These are phyloP conservation scores for Centrocercus urophasianus DNA, from an alignment of 2,113 vertebrate genomes.

Conservation along the genomic window DNA sequence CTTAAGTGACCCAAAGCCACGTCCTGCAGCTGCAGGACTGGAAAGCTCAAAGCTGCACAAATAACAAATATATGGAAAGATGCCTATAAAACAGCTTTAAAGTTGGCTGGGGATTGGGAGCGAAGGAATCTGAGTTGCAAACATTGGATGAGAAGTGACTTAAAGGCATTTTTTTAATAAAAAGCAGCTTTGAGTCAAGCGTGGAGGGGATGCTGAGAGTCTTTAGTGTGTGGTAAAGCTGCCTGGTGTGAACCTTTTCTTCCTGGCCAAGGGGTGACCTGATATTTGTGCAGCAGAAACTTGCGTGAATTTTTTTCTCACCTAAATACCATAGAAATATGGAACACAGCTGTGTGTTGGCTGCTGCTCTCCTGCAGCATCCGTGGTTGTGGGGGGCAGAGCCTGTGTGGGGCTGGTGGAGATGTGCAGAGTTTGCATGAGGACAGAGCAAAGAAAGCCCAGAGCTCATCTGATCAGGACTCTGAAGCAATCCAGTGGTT, in stretches of 20 bases:
- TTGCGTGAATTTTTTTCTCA: not conserved
- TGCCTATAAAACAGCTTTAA: slow-evolving; percentile 60
- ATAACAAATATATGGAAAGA: slow-evolving; percentile 58
- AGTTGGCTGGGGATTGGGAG: slow-evolving; percentile 51
- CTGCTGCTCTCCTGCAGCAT: not conserved
- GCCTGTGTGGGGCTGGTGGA: not conserved
- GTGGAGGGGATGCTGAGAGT: not conserved
- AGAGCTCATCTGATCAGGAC: not conserved
- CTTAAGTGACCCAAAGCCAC: slow-evolving; percentile 22
- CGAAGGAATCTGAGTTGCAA: slow-evolving; percentile 26
- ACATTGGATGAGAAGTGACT: slow-evolving; percentile 50
- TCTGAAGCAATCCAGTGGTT: not conserved
- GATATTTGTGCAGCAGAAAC: not conserved
- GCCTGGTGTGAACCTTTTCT: not conserved
- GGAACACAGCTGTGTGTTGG: not conserved
- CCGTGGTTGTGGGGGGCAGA: not conserved
- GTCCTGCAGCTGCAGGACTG: slow-evolving; percentile 61
- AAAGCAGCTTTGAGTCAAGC: slow-evolving; percentile 28
- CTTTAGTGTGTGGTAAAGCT: not conserved
- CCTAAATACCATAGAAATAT: not conserved
- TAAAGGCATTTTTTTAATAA: slow-evolving; percentile 36
- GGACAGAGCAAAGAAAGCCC: not conserved
- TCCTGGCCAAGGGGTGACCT: not conserved
- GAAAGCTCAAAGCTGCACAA: slow-evolving; percentile 53
- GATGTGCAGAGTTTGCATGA: not conserved